These are phyloP conservation scores for Eretmochelys imbricata DNA, from an alignment of 2,113 vertebrate genomes.

Conservation along the genomic window DNA sequence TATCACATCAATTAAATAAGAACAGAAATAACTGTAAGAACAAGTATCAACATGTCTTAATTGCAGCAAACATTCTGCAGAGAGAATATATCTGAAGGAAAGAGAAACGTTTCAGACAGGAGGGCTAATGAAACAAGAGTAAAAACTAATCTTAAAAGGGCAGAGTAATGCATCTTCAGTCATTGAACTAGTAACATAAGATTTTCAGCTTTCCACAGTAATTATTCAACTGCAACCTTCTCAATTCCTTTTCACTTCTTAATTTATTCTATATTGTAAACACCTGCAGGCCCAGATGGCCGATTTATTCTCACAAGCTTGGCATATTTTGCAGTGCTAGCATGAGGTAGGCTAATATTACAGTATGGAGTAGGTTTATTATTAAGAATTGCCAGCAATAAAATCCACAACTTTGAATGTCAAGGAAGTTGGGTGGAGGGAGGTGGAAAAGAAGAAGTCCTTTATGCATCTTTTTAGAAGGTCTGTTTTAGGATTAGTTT, in stretches of 20 bases:
- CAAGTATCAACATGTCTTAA: conserved; percentile 18
- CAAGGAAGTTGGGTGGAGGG: neutral
- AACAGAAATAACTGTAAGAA: neutral
- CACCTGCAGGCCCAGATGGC: conserved; percentile 71
- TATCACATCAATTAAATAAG: neutral
- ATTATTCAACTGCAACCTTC: conserved; percentile 74
- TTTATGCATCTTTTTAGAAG: neutral
- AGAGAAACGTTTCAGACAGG: conserved; percentile 31
- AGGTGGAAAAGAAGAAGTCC: neutral
- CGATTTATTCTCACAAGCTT: conserved; percentile 70
- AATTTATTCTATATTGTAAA: conserved; percentile 71
- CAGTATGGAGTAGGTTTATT: conserved; percentile 39
- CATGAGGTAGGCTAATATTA: conserved; percentile 39
- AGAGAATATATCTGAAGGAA: neutral
- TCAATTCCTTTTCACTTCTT: conserved; percentile 67
- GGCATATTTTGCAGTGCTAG: conserved; percentile 66
- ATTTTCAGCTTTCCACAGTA: conserved; percentile 53
- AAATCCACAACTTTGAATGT: neutral
- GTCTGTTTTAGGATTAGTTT: neutral
- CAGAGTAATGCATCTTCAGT: conserved; percentile 12
- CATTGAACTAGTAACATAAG: conserved; percentile 19
- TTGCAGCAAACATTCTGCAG: neutral
- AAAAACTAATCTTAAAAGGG: conserved; percentile 26
- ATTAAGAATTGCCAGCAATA: conserved; percentile 7
- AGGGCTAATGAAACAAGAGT: conserved; percentile 15